Evolutionary conservation across 2,797 vertebrate species (phyloP), one percentile per base, ranked within the genome.

Genomic region (Telmatherina bonti): DNA sequence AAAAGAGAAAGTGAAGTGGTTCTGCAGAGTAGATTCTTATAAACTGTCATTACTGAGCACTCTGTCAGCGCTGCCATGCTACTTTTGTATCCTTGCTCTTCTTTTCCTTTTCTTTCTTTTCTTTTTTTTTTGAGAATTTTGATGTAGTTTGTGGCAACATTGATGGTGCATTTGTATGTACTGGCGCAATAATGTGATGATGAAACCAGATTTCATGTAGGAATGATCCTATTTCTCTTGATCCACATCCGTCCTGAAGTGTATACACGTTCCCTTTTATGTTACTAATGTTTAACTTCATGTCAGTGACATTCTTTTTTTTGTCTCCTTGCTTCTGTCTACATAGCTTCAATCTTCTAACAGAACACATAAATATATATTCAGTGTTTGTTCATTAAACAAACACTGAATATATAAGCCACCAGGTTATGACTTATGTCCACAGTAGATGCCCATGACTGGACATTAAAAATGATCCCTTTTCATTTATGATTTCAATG

Each of bases 21-120:
- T 91, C 86, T 65, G 67, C 49, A 78, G 90, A 86, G 85, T 84
- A 83, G 70, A 75, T 84, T 74, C 82, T 88, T 88, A 90, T 88
- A 89, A 90, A 89, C 83, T 88, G 85, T 85, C 84, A 84, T 91
- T 81, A 79, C 85, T 68, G 83, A 84, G 76, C 73, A 52, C 82
- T 86, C 87, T 76, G 89, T 88, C 89, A 85, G 86, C 79, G 77
- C 87, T 43, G 31, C 20, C 76, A 82, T 81, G 84, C 86, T 84
- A 92, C 85, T 81, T 84, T 93, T 82, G 67, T 49, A 65, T 62
- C 74, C 45, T 16, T 41, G 16, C 38, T 72, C 57, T 30, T 54
- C 54, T 59, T 12, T 35, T 26, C 52, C 29, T 52, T 26, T 58
- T 47, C 1, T n/a, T n/a, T n/a, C n/a, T n/a, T n/a, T n/a, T n/a